These are phyloP conservation scores for Drosophila heteroneura DNA, from an alignment of 2,888 invertebrate species.

Conservation along the genomic window DNA sequence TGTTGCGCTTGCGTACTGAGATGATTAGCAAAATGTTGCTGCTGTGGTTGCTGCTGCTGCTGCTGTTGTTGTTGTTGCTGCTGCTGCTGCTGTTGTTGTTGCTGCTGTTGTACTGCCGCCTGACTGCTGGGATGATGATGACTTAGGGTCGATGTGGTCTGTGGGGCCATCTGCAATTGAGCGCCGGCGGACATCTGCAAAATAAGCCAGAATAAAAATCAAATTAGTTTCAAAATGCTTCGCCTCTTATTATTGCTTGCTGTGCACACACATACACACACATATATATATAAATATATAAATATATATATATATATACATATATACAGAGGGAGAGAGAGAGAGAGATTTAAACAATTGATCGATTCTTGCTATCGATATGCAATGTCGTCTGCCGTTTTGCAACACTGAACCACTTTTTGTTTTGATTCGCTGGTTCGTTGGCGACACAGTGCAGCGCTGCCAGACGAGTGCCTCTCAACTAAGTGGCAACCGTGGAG, in stretches of 20 bases:
- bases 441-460: slow-evolving; percentile 29
- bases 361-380: slow-evolving; percentile 42
- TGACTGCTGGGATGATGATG: slow-evolving; percentile 83
- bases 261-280: neutral
- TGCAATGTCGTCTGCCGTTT: slow-evolving; percentile 25
- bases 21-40: slow-evolving; percentile 70
- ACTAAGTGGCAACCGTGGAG: slow-evolving; percentile 62
- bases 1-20: slow-evolving; percentile 69
- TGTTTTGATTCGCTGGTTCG: slow-evolving; percentile 71
- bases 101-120: slow-evolving; percentile 70
- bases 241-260: neutral
- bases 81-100: slow-evolving; percentile 62
- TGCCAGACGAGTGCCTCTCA: slow-evolving; percentile 43
- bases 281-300: neutral
- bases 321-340: neutral
- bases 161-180: slow-evolving; percentile 98
- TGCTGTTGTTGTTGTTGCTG: slow-evolving; percentile 69
- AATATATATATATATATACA: neutral
- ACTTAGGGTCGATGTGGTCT: slow-evolving; percentile 89
- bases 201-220: slow-evolving; percentile 31
- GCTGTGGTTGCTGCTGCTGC: slow-evolving; percentile 59
- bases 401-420: slow-evolving; percentile 58
- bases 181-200: slow-evolving; percentile 97
- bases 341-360: neutral
- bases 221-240: slow-evolving; percentile 9